A percentile compares a stretch with the other conserved stretches of the same genome.
Conservation (phyloP, 2,888 invertebrate genomes). For the Drosophila paucipuncta region DNA sequence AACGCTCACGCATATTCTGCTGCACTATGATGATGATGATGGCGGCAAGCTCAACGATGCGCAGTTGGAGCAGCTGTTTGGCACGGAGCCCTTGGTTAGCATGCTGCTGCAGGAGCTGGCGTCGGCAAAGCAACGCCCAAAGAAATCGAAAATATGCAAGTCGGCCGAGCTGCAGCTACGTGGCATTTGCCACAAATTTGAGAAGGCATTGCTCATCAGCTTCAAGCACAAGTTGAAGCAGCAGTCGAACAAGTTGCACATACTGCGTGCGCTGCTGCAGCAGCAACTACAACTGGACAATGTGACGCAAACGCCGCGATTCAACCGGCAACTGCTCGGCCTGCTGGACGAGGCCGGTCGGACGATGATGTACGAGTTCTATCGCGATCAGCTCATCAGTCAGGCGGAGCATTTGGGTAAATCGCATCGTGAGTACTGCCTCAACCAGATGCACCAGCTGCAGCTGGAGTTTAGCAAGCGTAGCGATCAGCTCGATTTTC, state of each 20-base stretch:
- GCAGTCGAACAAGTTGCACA: slow-evolving; percentile 30
- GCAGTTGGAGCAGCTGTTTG: slow-evolving; percentile 37
- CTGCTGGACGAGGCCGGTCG: slow-evolving; percentile 11
- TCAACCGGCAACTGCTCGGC: slow-evolving; percentile 29
- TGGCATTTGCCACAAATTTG: slow-evolving; percentile 36
- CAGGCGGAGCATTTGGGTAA: slow-evolving; percentile 12
- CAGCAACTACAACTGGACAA: slow-evolving; percentile 31
- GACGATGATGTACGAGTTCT: slow-evolving; percentile 38
- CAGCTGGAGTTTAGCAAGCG: slow-evolving; percentile 26
- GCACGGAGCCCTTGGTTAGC: slow-evolving; percentile 1
- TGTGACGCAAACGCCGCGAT: slow-evolving; percentile 26
- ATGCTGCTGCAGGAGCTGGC: slow-evolving; percentile 44
- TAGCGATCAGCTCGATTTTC: slow-evolving; percentile 19
- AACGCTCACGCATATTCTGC: slow-evolving; percentile 30
- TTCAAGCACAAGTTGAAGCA: slow-evolving; percentile 29
- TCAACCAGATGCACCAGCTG: slow-evolving; percentile 50
- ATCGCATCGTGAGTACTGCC: slow-evolving; percentile 36
- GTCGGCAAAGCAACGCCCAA: slow-evolving; percentile 1
- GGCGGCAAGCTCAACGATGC: neutral
- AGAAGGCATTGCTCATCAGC: slow-evolving; percentile 31
- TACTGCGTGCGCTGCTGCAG: slow-evolving; percentile 32
- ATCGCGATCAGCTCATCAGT: slow-evolving; percentile 7
- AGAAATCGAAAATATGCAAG: neutral
- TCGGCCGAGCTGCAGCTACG: slow-evolving; percentile 26
- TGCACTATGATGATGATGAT: slow-evolving; percentile 12